Conservation (phyloP, 2,113 vertebrate genomes). For the Ciconia maguari region DNA sequence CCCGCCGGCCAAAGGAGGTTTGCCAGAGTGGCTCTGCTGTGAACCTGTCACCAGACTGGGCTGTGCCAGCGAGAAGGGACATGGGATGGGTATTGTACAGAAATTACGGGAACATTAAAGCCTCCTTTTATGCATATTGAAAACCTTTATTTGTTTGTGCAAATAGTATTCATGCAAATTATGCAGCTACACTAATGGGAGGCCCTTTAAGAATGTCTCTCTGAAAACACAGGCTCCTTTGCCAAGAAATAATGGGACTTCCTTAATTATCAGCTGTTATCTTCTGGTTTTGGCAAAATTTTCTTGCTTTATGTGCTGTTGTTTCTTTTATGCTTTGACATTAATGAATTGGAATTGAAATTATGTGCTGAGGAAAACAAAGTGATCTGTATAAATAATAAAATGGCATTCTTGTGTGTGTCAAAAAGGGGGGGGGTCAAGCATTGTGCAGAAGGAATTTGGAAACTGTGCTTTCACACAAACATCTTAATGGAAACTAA, state of each 20-base stretch:
- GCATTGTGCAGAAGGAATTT: constrained; percentile 32
- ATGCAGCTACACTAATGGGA: constrained; percentile 19
- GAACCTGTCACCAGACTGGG: not conserved
- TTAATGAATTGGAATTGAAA: constrained; percentile 54
- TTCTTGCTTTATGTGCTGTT: constrained; percentile 11
- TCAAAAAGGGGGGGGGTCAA: constrained; percentile 8
- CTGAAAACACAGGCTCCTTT: constrained; percentile 24
- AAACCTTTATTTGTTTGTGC: constrained; percentile 15
- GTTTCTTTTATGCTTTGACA: constrained; percentile 51
- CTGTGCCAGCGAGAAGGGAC: not conserved
- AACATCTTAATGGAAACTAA: constrained; percentile 21
- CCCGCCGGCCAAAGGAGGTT: not conserved
- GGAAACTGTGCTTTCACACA: constrained; percentile 24
- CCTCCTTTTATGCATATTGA: not conserved
- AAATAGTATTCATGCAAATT: constrained; percentile 6
- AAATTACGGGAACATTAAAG: not conserved
- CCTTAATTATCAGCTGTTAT: constrained; percentile 58
- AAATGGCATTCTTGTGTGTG: not conserved
- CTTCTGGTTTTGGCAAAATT: constrained; percentile 39
- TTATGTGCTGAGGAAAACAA: constrained; percentile 35
- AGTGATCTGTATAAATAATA: constrained; percentile 40
- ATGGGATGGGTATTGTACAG: not conserved
- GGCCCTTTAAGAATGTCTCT: constrained; percentile 43
- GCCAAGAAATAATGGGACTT: constrained; percentile 50
- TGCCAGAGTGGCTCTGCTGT: not conserved